A percentile compares a stretch with the other conserved stretches of the same genome.
phyloP scores from a whole-genome alignment of 2,888 invertebrate species.

The Coelinius sp. region DNA sequence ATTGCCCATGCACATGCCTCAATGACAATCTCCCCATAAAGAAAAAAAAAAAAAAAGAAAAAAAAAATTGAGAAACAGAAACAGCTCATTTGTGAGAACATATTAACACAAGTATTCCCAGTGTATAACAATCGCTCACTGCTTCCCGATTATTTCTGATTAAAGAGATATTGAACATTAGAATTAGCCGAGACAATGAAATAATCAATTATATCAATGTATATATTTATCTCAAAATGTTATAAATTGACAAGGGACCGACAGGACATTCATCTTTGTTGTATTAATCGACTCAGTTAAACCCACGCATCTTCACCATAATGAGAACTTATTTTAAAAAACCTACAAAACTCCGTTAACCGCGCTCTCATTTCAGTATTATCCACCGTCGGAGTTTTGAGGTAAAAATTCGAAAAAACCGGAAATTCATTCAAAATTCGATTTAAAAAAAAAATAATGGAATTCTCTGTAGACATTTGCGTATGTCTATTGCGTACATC shows the following conservation, averaged over 20 bases:
- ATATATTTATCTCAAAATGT: slow-evolving; percentile 23
- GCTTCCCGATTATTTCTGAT: not conserved
- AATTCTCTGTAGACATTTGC: not conserved
- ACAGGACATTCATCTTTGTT: slow-evolving; percentile 20
- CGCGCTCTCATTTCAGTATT: not conserved
- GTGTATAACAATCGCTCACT: slow-evolving; percentile 3
- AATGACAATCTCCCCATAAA: too few relatives aligned
- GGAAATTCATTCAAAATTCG: not conserved
- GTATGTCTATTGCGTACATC: too few relatives aligned
- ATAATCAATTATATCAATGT: slow-evolving; percentile 30
- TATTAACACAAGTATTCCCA: not conserved
- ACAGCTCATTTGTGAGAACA: not conserved
- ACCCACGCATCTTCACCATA: slow-evolving; percentile 19
- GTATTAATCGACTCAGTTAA: slow-evolving; percentile 15
- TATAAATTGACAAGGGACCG: slow-evolving; percentile 36
- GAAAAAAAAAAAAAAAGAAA: not conserved
- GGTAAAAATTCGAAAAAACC: not conserved
- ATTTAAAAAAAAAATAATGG: not conserved
- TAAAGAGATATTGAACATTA: not conserved
- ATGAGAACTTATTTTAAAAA: not conserved
- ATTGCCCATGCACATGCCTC: not conserved
- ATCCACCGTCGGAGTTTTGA: not conserved
- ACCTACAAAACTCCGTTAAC: not conserved
- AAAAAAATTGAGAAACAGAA: not conserved
- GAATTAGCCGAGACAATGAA: not conserved